Evolutionary conservation across 2,113 vertebrate genomes (phyloP).

Genomic region (Sakesphorus luctuosus): DNA sequence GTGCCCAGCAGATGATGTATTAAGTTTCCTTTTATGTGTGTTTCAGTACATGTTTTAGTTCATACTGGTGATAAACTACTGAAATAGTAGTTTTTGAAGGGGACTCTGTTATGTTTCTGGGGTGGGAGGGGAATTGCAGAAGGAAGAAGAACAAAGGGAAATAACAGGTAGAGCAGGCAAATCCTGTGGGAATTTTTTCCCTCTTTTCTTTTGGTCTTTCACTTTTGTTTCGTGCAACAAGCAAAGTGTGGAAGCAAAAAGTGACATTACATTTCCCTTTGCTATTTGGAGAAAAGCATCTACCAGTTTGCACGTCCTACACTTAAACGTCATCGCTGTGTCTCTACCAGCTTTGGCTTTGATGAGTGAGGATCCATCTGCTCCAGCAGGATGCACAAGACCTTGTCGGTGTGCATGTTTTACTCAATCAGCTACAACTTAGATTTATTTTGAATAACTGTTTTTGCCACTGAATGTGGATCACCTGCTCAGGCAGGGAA

Average conservation of each 20-base stretch:
- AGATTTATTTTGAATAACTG: conserved; percentile 66
- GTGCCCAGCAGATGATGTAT: background rate
- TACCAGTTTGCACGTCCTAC: background rate
- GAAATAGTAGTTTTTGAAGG: background rate
- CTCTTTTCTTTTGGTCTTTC: background rate
- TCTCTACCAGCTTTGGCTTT: background rate
- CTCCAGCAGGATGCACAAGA: background rate
- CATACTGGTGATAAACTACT: background rate
- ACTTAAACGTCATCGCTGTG: background rate
- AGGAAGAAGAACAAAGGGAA: background rate
- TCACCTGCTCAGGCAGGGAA: conserved; percentile 61
- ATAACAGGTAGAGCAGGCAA: background rate
- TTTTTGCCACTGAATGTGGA: conserved; percentile 53
- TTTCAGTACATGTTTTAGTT: background rate
- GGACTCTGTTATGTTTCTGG: background rate
- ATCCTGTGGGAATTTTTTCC: background rate
- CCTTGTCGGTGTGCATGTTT: conserved; percentile 7
- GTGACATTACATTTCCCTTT: background rate
- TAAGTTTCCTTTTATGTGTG: background rate
- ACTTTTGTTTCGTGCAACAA: background rate
- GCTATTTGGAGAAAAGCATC: background rate
- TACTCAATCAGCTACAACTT: conserved; percentile 43
- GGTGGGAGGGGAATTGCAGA: background rate
- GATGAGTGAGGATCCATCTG: background rate
- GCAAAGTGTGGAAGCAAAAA: background rate